Base-by-base conservation (phyloP, 2,888 invertebrate species). In the Heliothis peltigera region DNA sequence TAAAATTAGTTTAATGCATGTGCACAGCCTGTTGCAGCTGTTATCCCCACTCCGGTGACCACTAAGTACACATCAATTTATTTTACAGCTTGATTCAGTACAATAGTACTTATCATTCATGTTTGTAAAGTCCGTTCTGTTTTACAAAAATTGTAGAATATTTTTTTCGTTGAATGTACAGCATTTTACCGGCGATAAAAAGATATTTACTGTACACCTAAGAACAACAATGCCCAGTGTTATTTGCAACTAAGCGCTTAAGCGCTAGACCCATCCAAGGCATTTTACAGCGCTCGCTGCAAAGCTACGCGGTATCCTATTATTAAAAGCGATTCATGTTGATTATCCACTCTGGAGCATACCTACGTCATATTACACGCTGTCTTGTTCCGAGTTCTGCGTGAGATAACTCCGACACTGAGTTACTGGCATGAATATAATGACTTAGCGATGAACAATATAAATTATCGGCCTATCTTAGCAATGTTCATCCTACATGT, bases 251-350 rank as follows among this genome's bases (percentile, higher is more conserved):
- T 63, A 69, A 68, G 75, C 55, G 25, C 48, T 64, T 69, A 71
- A 66, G 49, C 43, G 61, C 52, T 63, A 55, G 58, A 60, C 21
- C 43, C 58, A 67, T 53, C 12, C 54, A 39, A 60, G 59, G 46
- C 3, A 52, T 75, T 79, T 64, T 72, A 63, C 44, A 63, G 39
- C 53, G 52, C n/a, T 18, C 15, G 25, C 53, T 19, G 47, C 60
- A 61, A 49, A 56, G 52, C 53, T 54, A 43, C 47, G 35, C 22
- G 55, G 21, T 57, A 52, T 19, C 42, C 44, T 66, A 61, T 61
- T 63, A 75, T 57, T 58, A 70, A 70, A 70, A 18, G 18, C 46
- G 17, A 69, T 75, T 71, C 71, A 68, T 64, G 61, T 64, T 70
- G 43, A 70, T 64, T 64, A 65, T 75, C 44, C 46, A n/a, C 22